Base-by-base conservation (phyloP, 2,888 invertebrate species). In the Camponotus fellah region DNA sequence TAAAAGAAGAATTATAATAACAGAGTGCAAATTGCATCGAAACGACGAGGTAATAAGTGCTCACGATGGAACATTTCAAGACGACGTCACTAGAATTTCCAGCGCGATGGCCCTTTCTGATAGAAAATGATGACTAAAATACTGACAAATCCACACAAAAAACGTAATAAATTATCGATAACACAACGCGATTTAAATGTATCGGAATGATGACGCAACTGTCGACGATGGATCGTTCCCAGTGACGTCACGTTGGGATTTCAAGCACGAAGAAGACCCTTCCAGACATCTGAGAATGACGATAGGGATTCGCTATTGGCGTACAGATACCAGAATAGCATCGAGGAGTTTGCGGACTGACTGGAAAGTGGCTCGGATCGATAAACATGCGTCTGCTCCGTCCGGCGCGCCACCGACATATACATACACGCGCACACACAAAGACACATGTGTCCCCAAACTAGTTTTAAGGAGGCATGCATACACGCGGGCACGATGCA, bases 311-410 rank as follows among this genome's bases (percentile, higher is more conserved):
- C 32, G 60, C 46, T 26, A 37, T 46, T 79, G 79, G 56, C 21
- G 46, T 21, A 34, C 26, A n/a, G 32, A 40, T 56, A n/a, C 3
- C 58, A 65, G 77, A 62, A 49, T 60, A 77, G 26, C 62, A 53
- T 32, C 26, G 46, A 62, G 43, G 49, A 34, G 56, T 37, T 82
- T 8, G 58, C 58, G 53, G 53, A 58, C 76, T 72, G 60, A 62
- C 77, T 26, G 43, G 49, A 14, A 68, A 68, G 84, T 74, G 80
- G 17, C 37, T 6, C 14, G 69, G 91, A 93, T 94, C 94, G 93
- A 94, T 94, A 93, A 91, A 89, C 85, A 89, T 91, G 93, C 93
- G 92, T 91, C 86, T 92, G 93, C 93, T 92, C 91, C 77, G 88
- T 89, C 84, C 81, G 69, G 40, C 74, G 81, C 43, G 14, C 53